Percentiles rank a stretch among this genome's conserved stretches.
Conservation (phyloP, 2,888 invertebrate genomes). For the Polia nebulosa region DNA sequence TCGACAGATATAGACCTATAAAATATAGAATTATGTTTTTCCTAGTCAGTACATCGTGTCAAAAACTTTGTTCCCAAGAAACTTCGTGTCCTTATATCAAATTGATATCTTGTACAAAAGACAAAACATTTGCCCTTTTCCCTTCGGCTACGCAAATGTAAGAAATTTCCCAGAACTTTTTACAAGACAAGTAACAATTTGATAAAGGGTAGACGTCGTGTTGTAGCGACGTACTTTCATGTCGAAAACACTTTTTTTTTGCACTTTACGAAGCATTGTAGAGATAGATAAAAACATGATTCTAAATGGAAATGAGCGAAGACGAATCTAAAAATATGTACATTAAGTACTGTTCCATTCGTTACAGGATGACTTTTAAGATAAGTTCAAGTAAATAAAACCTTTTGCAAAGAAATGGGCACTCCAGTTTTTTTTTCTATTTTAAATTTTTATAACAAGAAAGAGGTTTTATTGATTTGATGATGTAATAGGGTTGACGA, state of each 20-base stretch:
- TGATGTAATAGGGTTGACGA: too few species aligned
- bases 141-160: slow-evolving; percentile 59
- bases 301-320: background rate
- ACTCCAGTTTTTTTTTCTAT: too few species aligned
- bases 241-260: slow-evolving; percentile 16
- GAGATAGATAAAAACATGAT: slow-evolving; percentile 26
- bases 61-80: slow-evolving; percentile 51
- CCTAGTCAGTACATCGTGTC: slow-evolving; percentile 6
- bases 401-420: too few species aligned
- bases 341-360: too few species aligned
- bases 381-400: too few species aligned
- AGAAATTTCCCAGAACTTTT: slow-evolving; percentile 55
- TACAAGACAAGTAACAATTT: slow-evolving; percentile 52
- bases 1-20: background rate
- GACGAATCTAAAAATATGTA: background rate
- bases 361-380: too few species aligned
- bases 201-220: slow-evolving; percentile 34
- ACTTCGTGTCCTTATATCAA: slow-evolving; percentile 59
- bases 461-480: too few species aligned
- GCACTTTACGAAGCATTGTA: background rate
- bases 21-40: background rate
- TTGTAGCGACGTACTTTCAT: slow-evolving; percentile 18
- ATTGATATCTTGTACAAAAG: slow-evolving; percentile 65
- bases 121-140: slow-evolving; percentile 67
- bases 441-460: too few species aligned